Evolutionary conservation across 2,797 vertebrate species (phyloP), one percentile per base, ranked within the genome.

Genomic region (Limnodromus scolopaceus): DNA sequence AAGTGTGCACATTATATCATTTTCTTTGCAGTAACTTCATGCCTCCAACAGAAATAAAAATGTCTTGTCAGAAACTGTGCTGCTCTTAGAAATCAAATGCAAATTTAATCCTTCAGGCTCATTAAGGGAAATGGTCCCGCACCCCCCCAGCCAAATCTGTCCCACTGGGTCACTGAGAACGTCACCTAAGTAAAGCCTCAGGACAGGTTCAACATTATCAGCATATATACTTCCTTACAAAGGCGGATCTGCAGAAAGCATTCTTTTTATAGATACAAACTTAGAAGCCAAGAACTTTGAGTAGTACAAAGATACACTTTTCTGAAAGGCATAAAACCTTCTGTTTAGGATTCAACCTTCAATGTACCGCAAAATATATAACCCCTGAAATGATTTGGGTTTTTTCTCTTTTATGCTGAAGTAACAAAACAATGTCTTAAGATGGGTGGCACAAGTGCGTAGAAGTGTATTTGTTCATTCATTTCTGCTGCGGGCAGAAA

Each of bases 401-500:
- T 82, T 12, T 83, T 87, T 57, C 72, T 89, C 3, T 87, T 98
- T 98, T 93, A 93, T 65, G 72, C 89, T 72, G 20, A 96, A 60
- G 77, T 85, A 94, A 81, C 72, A 84, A 86, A 89, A 55, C 76
- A 84, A 93, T 79, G 45, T 84, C 77, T 84, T 96, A 91, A 93
- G 84, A 72, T 46, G 34, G 89, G 70, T 76, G 91, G 92, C 76
- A 89, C 81, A 84, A 96, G 65, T 81, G 36, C 66, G 81, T 38
- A 66, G 95, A 94, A 96, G 91, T 82, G 64, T 89, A 87, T 92
- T 96, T 96, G 94, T 95, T 97, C 60, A 88, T 95, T 95, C 96
- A 58, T 91, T 96, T 96, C 85, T 94, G 96, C 96, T 77, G 10
- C 65, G 91, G 94, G 95, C 91, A 97, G 88, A 94, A 75, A n/a